These are phyloP conservation scores for Mechanitis mazaeus DNA, from an alignment of 2,888 invertebrate genomes.

Conservation along the genomic window DNA sequence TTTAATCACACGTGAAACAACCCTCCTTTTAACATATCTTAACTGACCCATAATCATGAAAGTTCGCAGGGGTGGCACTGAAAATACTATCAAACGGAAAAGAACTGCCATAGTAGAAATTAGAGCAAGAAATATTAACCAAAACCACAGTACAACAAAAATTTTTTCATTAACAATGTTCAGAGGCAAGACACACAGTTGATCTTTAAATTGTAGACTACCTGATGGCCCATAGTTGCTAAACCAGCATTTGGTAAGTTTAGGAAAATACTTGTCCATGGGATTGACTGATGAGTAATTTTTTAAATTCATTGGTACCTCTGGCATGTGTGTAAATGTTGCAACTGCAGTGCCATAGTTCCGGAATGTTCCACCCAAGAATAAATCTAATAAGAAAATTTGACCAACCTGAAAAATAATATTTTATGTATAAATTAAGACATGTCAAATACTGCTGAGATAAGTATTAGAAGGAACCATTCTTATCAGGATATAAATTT, in stretches of 20 bases:
- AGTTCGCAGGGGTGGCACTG: conserved; percentile 75
- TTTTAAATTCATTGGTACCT: conserved; percentile 39
- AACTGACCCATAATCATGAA: conserved; percentile 79
- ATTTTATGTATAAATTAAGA: neutral
- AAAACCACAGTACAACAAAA: conserved; percentile 84
- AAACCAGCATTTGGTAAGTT: conserved; percentile 80
- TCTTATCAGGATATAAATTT: no score
- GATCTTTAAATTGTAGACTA: conserved; percentile 73
- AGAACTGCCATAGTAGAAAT: conserved; percentile 79
- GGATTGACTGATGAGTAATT: conserved; percentile 75
- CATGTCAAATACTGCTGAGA: neutral
- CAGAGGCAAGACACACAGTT: conserved; percentile 84
- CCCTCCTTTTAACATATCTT: conserved; percentile 68
- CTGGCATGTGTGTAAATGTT: conserved; percentile 60
- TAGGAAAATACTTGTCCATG: conserved; percentile 82
- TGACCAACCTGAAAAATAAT: conserved; percentile 76
- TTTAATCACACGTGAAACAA: conserved; percentile 72
- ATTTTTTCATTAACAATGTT: conserved; percentile 89
- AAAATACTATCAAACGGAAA: conserved; percentile 78
- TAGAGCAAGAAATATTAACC: conserved; percentile 80
- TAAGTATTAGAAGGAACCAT: no score
- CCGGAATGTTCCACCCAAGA: conserved; percentile 79
- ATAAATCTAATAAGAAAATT: conserved; percentile 81
- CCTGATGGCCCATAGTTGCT: conserved; percentile 79
- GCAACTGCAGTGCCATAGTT: conserved; percentile 77